Conservation (phyloP, 2,888 invertebrate genomes). For the Paralinhomoeus sp. region DNA sequence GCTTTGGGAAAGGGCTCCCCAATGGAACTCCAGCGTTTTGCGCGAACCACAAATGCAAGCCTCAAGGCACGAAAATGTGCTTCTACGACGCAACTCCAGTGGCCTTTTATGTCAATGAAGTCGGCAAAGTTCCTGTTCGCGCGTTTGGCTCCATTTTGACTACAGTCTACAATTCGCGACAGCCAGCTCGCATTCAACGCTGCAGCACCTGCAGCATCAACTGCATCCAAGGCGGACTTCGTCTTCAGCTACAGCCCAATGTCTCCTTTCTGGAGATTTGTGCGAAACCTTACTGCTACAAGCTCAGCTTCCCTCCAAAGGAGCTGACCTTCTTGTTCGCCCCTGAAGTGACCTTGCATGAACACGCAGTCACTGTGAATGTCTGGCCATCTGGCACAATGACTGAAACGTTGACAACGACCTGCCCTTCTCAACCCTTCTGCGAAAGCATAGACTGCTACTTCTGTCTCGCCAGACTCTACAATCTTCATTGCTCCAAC, state of each 20-base stretch:
- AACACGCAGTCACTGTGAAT: background rate
- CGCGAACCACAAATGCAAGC: no score
- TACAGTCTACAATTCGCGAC: no score
- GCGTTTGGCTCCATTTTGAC: no score
- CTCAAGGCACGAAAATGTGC: no score
- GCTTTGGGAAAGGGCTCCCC: no score
- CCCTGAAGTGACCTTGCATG: background rate
- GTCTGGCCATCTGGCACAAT: background rate
- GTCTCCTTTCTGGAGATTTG: background rate
- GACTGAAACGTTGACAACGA: background rate
- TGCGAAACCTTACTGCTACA: background rate
- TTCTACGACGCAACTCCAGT: no score
- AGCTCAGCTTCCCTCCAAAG: background rate
- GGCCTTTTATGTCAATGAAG: no score
- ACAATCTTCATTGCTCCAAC: background rate
- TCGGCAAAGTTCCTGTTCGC: no score
- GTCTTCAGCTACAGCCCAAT: background rate
- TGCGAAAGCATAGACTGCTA: slow-evolving; percentile 1
- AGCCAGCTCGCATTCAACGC: no score
- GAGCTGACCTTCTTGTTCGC: background rate
- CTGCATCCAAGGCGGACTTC: background rate
- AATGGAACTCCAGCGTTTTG: no score
- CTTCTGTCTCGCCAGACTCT: background rate
- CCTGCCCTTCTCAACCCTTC: slow-evolving; percentile 1
- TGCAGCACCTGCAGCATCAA: background rate